Base-by-base conservation (phyloP, 1,140 invertebrate species). In the Mya arenaria region DNA sequence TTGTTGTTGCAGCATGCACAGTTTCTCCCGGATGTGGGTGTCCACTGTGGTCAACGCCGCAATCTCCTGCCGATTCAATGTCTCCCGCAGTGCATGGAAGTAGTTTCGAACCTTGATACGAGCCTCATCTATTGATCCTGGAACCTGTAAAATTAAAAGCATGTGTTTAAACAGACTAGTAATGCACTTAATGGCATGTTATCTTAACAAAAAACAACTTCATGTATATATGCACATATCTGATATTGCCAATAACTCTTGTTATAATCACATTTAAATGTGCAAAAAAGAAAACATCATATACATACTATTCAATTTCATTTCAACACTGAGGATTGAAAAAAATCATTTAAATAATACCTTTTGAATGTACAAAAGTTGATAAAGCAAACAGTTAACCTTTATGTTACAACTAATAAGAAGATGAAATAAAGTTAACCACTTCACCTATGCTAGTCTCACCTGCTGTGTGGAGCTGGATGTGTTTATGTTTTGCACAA, bases 11-110 rank as follows among this genome's bases (percentile, higher is more conserved):
- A 95, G 81, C 75, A 93, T 93, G 75, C 94, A 94, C 41, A 95
- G 84, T 86, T 94, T 92, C 71, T 95, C 94, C 52, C 94, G 85
- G 19, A 95, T 93, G 85, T 95, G 94, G 19, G 94, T 94, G 73
- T 95, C 95, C 5, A 95, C 93, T 32, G 94, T 94, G 3, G 92
- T 93, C 56, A 94, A 89, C 0, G 95, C 95, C 15, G 94, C 93
- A 10, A 94, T 92, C 85, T 95, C 95, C 86, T 95, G 95, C 0
- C 94, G 88, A 32, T 93, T 93, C 36, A 95, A 88, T 28, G 93
- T 92, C 36, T 94, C 93, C 65, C 94, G 89, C 28, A 95, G 82
- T 65, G 95, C 93, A 79, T 93, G 91, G 83, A 95, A 95, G 85
- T 95, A 94, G 19, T 93, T 90, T 52, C 92, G 92, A 0, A 95